phyloP scores from a whole-genome alignment of 1,140 invertebrate genomes.

The Diachasma alloeum region DNA sequence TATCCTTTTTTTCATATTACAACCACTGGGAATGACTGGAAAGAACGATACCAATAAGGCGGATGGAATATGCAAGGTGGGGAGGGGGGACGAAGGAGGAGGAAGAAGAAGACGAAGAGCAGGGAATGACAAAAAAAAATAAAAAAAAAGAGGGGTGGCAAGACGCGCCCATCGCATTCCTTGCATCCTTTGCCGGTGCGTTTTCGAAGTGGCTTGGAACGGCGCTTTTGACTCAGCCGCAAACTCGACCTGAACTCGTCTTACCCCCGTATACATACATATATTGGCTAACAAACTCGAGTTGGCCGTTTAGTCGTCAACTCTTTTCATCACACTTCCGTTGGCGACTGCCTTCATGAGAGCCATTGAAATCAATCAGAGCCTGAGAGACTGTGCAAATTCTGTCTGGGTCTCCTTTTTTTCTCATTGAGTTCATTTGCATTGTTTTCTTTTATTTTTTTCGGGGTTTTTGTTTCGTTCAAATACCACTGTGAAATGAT shows the following conservation, averaged over 20 bases:
- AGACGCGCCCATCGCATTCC: conserved; percentile 58
- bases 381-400: neutral
- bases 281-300: neutral
- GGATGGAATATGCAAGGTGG: conserved; percentile 27
- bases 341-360: neutral
- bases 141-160: conserved; percentile 6
- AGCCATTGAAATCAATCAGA: neutral
- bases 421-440: neutral
- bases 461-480: neutral
- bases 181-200: conserved; percentile 48
- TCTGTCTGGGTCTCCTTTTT: no score
- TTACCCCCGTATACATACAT: neutral
- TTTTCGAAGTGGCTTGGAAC: conserved; percentile 20
- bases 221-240: conserved; percentile 12
- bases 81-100: neutral
- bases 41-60: conserved; percentile 23
- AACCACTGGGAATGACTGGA: neutral
- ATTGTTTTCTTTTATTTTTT: neutral
- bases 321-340: conserved; percentile 5
- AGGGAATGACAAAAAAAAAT: no score
- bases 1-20: neutral
- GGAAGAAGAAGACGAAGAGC: neutral
- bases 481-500: neutral
- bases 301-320: neutral
- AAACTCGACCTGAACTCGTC: neutral